phyloP scores from a whole-genome alignment of 2,797 vertebrate genomes.

The Sarcoramphus papa region DNA sequence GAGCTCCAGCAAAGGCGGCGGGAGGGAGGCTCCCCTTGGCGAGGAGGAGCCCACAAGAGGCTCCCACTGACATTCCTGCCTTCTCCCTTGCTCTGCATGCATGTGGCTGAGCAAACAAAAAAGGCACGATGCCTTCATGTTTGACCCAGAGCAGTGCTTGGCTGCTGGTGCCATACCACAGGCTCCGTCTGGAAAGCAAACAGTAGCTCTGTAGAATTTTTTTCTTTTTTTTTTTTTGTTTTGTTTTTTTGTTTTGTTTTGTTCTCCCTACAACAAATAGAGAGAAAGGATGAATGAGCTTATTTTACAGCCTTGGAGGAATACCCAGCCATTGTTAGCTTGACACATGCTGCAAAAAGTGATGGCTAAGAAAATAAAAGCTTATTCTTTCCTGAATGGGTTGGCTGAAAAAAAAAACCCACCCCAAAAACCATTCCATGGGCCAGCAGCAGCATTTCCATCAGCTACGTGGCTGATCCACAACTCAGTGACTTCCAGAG shows the following conservation, averaged over 20 bases:
- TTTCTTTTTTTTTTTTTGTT: not conserved
- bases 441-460: not conserved
- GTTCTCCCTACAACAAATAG: not conserved
- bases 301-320: conserved; percentile 11
- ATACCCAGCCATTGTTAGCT: conserved; percentile 15
- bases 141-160: not conserved
- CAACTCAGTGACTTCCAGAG: not conserved
- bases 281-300: conserved; percentile 25
- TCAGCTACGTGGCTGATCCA: not conserved
- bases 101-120: not conserved
- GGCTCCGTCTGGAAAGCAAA: not conserved
- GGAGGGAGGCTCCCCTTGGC: not conserved
- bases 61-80: not conserved
- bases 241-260: not conserved
- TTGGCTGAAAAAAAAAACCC: not conserved
- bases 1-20: not conserved
- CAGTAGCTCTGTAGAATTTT: not conserved
- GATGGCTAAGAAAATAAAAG: conserved; percentile 1
- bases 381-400: conserved; percentile 1
- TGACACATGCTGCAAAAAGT: not conserved
- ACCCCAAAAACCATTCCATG: not conserved
- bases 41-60: not conserved
- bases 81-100: not conserved
- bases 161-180: not conserved
- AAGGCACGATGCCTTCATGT: not conserved